Percentiles rank a stretch among this genome's conserved stretches.
Evolutionary conservation across 1,140 invertebrate genomes (phyloP).

Genomic region (Drosophila lacertosa): DNA sequence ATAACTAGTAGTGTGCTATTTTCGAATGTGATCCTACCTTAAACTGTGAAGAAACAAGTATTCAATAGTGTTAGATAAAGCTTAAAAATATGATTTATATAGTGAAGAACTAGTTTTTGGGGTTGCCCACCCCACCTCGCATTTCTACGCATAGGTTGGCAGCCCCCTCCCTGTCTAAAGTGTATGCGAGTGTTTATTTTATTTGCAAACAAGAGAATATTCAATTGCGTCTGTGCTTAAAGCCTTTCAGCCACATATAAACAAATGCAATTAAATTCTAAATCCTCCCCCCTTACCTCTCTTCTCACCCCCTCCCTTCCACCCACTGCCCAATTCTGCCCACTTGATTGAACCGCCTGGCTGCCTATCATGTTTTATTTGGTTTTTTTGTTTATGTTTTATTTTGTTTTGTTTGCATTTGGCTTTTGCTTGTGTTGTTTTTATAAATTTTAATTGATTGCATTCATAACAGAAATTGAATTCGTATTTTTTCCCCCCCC

Average conservation of each 20-base stretch:
- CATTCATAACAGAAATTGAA: slow-evolving; percentile 49
- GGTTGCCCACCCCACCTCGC: too few species aligned
- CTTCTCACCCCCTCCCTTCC: background rate
- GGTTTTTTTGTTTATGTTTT: too few species aligned
- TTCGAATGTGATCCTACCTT: too few species aligned
- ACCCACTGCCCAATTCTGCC: background rate
- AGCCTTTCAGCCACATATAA: slow-evolving; percentile 22
- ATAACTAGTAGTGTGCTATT: too few species aligned
- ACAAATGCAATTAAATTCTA: slow-evolving; percentile 72
- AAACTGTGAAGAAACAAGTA: too few species aligned
- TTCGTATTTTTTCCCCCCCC: slow-evolving; percentile 10
- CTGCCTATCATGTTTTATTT: slow-evolving; percentile 8
- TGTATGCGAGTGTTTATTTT: slow-evolving; percentile 29
- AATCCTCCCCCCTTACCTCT: slow-evolving; percentile 6
- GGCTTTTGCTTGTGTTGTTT: slow-evolving; percentile 33
- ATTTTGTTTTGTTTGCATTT: slow-evolving; percentile 20
- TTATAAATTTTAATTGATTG: slow-evolving; percentile 66
- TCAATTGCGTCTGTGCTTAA: slow-evolving; percentile 31
- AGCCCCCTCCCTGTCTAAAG: too few species aligned
- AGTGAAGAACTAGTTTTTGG: too few species aligned
- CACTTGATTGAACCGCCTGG: background rate
- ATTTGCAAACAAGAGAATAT: slow-evolving; percentile 13
- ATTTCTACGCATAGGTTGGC: too few species aligned
- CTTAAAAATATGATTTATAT: too few species aligned
- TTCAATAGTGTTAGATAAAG: too few species aligned